phyloP scores from a whole-genome alignment of 2,797 vertebrate genomes.

The Eulemur coronatus region DNA sequence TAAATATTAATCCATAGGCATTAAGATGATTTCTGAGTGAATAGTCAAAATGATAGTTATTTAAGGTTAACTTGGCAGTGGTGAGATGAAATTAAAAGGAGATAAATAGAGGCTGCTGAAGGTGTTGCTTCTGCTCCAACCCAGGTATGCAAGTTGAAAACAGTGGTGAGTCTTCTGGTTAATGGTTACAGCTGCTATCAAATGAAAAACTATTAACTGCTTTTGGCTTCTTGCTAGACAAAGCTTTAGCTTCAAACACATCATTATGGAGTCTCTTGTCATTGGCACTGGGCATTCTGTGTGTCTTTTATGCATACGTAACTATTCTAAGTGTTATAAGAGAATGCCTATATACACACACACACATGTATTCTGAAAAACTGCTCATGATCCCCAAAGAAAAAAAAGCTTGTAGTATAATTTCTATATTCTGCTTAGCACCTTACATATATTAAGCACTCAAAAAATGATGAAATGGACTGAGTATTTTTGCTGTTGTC shows the following conservation, averaged over 20 bases:
- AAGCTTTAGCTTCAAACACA: background rate
- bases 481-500: background rate
- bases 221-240: background rate
- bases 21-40: background rate
- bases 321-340: background rate
- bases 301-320: background rate
- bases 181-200: background rate
- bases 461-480: background rate
- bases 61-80: background rate
- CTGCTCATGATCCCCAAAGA: background rate
- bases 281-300: background rate
- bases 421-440: background rate
- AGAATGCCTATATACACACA: background rate
- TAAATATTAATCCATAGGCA: background rate
- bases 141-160: background rate
- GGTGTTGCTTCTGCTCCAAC: background rate
- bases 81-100: background rate
- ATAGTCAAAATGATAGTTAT: background rate
- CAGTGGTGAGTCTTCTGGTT: background rate
- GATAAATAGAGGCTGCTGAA: background rate
- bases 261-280: background rate
- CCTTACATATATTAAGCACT: background rate
- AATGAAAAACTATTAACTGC: background rate
- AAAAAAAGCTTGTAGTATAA: background rate
- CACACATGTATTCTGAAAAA: background rate